Conservation (phyloP, 2,113 vertebrate species). For the Orycteropus afer region DNA sequence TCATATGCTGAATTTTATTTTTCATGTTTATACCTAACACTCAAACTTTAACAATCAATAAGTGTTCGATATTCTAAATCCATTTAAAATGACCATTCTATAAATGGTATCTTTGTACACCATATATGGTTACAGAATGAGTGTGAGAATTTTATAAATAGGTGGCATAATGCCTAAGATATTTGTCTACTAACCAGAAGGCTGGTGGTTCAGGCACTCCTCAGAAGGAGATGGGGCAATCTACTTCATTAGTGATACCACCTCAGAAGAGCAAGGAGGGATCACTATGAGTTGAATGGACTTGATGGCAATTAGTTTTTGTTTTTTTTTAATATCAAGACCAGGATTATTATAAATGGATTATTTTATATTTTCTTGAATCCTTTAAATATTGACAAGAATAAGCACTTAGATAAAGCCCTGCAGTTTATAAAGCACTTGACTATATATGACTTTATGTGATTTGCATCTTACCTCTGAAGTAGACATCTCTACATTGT, state of each 20-base stretch:
- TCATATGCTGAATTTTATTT: background rate
- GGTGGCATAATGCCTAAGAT: too few species aligned
- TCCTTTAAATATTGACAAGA: background rate
- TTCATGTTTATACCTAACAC: background rate
- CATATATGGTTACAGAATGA: background rate
- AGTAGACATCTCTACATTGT: background rate
- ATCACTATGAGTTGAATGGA: too few species aligned
- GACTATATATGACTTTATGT: background rate
- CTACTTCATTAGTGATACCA: too few species aligned
- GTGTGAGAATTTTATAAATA: too few species aligned
- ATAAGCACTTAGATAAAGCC: background rate
- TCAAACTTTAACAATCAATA: background rate
- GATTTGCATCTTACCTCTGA: background rate
- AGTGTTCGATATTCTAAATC: background rate
- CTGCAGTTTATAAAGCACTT: background rate
- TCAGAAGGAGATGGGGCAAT: too few species aligned
- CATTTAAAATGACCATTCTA: background rate
- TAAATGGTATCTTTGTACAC: background rate
- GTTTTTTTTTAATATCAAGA: too few species aligned
- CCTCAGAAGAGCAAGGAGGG: too few species aligned
- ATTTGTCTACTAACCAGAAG: too few species aligned
- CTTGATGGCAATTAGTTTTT: too few species aligned
- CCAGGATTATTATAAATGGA: background rate
- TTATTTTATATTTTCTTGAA: background rate
- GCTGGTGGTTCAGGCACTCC: too few species aligned